Base-by-base conservation (phyloP, 2,113 vertebrate genomes). In the Lota lota region DNA sequence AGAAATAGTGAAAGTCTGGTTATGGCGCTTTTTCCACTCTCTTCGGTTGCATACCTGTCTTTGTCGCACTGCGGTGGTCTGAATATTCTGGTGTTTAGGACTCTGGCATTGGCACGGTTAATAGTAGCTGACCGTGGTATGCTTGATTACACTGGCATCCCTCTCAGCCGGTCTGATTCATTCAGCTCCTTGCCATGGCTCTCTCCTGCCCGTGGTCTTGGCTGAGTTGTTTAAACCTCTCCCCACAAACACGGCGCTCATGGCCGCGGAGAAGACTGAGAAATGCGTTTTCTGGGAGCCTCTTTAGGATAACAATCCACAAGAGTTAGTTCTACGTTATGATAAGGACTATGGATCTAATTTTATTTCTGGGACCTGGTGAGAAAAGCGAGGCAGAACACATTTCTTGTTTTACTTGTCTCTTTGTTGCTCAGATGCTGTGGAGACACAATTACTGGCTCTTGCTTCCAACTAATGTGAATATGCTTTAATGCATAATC, bases 111-210 rank as follows among this genome's bases (percentile, higher is more conserved):
- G 80, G 81, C 86, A 85, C 81, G 22, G 81, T 85, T 86, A 82
- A 83, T 79, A 80, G 80, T 93, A 93, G 93, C 88, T 91, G 93
- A 91, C 90, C 92, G 86, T 89, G 89, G 92, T 90, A 79, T 81
- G 91, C 85, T 88, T 90, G 89, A 93, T 92, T 90, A 92, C 90
- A 85, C 91, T 94, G 94, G 93, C 92, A 93, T 87, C 82, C 91
- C 88, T 90, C 92, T 91, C 91, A 86, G 86, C 92, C 89, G 80
- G 59, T 84, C 86, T 86, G 86, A 84, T 86, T 87, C 85, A 85
- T 28, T 89, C 58, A 61, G 75, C 88, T 83, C 77, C 78, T 76
- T 81, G 87, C 89, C 70, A 66, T 64, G 57, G 79, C 77, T 78
- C 72, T 72, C 63, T 76, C 74, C 80, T 75, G 59, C 77, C 82